Evolutionary conservation across 2,113 vertebrate species (phyloP).

Genomic region (Apteryx owenii): DNA sequence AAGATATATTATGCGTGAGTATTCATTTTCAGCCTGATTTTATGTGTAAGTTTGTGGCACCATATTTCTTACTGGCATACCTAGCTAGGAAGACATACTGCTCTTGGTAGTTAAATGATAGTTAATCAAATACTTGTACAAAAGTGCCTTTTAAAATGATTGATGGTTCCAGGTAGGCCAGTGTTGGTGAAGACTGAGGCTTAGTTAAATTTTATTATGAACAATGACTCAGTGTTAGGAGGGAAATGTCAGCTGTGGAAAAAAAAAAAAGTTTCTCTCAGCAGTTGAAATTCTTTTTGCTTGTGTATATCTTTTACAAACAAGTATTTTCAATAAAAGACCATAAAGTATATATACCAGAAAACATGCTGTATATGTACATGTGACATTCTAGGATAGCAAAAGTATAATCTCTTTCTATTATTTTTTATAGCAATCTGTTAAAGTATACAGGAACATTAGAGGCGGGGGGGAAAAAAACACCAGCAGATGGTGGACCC

Average conservation of each 20-base stretch:
- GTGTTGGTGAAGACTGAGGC: not conserved
- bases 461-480: too few species aligned
- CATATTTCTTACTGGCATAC: constrained; percentile 26
- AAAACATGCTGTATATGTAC: not conserved
- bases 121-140: constrained; percentile 15
- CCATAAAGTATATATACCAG: not conserved
- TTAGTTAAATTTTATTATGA: constrained; percentile 10
- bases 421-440: not conserved
- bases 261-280: not conserved
- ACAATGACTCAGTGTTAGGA: not conserved
- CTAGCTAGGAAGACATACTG: not conserved
- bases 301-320: not conserved
- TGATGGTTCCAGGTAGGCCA: not conserved
- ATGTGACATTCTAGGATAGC: not conserved
- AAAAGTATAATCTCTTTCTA: not conserved
- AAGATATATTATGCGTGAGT: constrained; percentile 42
- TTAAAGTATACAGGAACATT: not conserved
- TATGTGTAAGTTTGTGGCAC: not conserved
- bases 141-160: constrained; percentile 33
- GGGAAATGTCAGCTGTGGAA: not conserved
- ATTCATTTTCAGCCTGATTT: constrained; percentile 46
- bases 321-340: not conserved
- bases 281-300: not conserved
- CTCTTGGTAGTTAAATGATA: not conserved
- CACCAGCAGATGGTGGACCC: not conserved